phyloP scores from a whole-genome alignment of 2,113 vertebrate genomes.

The Apistogramma diplotaenia region DNA sequence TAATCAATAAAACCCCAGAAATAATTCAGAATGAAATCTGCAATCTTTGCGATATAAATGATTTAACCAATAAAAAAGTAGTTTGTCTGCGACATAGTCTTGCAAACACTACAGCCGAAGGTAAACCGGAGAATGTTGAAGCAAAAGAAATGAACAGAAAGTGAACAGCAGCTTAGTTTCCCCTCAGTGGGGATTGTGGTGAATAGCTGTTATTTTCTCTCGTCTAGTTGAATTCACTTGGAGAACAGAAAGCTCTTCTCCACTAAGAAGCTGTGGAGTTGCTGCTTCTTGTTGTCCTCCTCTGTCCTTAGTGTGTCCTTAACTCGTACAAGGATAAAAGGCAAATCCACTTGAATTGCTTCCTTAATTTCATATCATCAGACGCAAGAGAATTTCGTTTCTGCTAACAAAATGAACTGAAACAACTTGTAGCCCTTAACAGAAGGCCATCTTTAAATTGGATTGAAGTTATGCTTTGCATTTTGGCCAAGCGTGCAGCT shows the following conservation, averaged over 20 bases:
- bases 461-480: conserved; percentile 14
- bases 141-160: not conserved
- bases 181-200: conserved; percentile 31
- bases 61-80: not conserved
- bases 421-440: conserved; percentile 16
- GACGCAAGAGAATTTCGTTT: not conserved
- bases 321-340: not conserved
- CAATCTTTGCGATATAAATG: not conserved
- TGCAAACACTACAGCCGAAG: not conserved
- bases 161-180: conserved; percentile 30
- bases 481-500: conserved; percentile 32
- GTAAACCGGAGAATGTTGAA: not conserved
- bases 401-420: conserved; percentile 11
- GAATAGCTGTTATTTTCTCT: conserved; percentile 53
- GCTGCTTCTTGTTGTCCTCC: not conserved
- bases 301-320: not conserved
- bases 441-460: conserved; percentile 34
- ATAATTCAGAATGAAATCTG: not conserved
- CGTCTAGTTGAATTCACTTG: conserved; percentile 31
- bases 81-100: not conserved
- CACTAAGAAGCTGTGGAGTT: not conserved
- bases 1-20: not conserved
- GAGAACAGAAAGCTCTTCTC: conserved; percentile 18
- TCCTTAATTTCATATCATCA: not conserved
- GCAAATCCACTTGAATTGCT: not conserved